Conservation (phyloP, 2,113 vertebrate species). For the Sus scrofa region T2T-Sscrofa CM000828.6:67107001-67107500, state of each 20-base stretch:
- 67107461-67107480: background rate
- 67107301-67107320: background rate
- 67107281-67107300: background rate
- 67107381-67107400: background rate
- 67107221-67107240: background rate
- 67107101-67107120: background rate
- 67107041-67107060: no score
- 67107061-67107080: no score
- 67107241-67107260: background rate
- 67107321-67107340: accelerated
- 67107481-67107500: accelerated
- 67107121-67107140: background rate
- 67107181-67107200: accelerated
- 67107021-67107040: no score
- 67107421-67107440: background rate
- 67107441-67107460: background rate
- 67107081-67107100: no score
- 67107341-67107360: accelerated
- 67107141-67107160: background rate
- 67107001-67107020: no score
- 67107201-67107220: conserved; percentile 57
- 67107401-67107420: background rate
- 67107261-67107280: background rate
- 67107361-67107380: background rate
- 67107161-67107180: no score